A percentile compares a stretch with the other conserved stretches of the same genome.
Evolutionary conservation across 2,797 vertebrate genomes (phyloP).

Genomic region (Adelosebastes latens): DNA sequence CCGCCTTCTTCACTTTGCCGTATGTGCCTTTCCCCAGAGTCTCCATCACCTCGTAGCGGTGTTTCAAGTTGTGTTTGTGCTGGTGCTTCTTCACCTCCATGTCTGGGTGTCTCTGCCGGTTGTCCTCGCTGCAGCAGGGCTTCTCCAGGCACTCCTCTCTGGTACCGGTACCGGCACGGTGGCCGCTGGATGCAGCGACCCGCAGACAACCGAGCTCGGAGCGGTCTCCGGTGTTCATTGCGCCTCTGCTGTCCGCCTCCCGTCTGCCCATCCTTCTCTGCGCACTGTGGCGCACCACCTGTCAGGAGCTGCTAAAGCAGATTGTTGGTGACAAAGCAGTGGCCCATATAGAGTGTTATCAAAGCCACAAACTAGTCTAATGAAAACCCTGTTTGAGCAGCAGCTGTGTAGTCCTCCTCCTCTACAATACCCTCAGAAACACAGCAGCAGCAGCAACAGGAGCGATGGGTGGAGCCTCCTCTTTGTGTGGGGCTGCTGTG

Average conservation of each 20-base stretch:
- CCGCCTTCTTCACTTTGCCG: constrained; percentile 86
- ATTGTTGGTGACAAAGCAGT: neutral
- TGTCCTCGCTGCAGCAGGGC: constrained; percentile 24
- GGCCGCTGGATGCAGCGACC: constrained; percentile 53
- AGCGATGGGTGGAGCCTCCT: constrained; percentile 58
- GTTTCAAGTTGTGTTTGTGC: constrained; percentile 86
- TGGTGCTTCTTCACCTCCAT: constrained; percentile 81
- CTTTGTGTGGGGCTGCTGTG: no score
- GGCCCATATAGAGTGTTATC: constrained; percentile 5
- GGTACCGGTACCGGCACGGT: neutral
- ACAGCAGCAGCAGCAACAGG: constrained; percentile 51
- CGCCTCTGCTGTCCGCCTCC: constrained; percentile 65
- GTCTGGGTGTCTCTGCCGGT: constrained; percentile 5
- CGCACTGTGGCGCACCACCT: constrained; percentile 61
- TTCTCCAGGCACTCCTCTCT: constrained; percentile 16
- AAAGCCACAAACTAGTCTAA: neutral
- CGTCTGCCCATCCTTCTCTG: constrained; percentile 77
- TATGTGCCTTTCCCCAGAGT: constrained; percentile 86
- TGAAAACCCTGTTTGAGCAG: neutral
- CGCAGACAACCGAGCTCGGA: constrained; percentile 70
- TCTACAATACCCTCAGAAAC: neutral
- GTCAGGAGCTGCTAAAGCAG: constrained; percentile 32
- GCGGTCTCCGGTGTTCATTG: constrained; percentile 61
- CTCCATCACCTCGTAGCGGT: constrained; percentile 86
- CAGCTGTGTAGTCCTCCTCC: no score